Percentiles rank a stretch among this genome's conserved stretches.
These are phyloP conservation scores for Mionectes macconnelli DNA, from an alignment of 2,113 vertebrate species.

Conservation along the genomic window DNA sequence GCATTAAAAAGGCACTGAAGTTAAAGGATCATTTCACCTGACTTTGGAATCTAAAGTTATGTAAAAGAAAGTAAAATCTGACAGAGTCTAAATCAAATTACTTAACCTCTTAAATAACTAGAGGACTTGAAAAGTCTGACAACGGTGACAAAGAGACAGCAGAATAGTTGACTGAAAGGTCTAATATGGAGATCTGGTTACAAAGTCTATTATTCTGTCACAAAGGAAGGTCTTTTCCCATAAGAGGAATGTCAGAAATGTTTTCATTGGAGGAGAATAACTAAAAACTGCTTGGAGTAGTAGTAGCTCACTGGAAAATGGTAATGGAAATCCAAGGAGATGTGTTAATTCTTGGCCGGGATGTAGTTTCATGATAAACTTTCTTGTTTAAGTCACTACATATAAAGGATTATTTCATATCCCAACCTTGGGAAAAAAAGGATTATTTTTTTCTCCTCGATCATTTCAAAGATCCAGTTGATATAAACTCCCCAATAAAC, in stretches of 20 bases:
- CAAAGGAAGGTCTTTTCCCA: not conserved
- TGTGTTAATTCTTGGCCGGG: not conserved
- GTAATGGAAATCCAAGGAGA: not conserved
- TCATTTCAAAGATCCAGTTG: not conserved
- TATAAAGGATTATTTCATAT: not conserved
- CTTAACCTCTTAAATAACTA: not conserved
- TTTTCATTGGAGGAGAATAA: not conserved
- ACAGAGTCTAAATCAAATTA: not conserved
- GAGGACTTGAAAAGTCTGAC: not conserved
- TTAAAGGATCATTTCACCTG: not conserved
- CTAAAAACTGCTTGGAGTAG: not conserved
- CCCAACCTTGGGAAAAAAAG: accelerated
- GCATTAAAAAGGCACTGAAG: not conserved
- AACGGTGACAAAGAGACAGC: not conserved
- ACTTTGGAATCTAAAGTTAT: not conserved
- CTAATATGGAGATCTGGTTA: not conserved
- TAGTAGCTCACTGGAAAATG: not conserved
- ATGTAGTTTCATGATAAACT: not conserved
- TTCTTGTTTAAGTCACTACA: not conserved
- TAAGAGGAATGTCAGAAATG: not conserved
- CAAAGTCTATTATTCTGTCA: not conserved
- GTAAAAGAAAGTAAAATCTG: no score
- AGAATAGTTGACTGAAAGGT: not conserved
- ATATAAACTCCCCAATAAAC: not conserved
- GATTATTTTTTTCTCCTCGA: accelerated